Percentiles rank a stretch among this genome's conserved stretches.
Evolutionary conservation across 2,113 vertebrate genomes (phyloP).

Genomic region (Ursus arctos): DNA sequence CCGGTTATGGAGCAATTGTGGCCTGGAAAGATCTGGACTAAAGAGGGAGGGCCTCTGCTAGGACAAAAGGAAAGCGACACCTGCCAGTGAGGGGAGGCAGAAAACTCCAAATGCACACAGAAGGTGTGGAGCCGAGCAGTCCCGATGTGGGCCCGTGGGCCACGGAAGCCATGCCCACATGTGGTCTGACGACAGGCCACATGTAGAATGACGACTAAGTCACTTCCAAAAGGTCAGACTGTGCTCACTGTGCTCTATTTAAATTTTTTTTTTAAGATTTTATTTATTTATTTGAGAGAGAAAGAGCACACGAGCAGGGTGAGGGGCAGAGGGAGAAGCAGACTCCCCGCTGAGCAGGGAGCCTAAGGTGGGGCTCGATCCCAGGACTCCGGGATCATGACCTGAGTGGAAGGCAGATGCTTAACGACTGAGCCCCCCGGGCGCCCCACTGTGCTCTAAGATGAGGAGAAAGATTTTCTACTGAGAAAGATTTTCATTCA

Average conservation of each 20-base stretch:
- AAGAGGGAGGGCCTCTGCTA: neutral
- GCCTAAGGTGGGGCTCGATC: too few species aligned
- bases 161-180: neutral
- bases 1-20: neutral
- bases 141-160: neutral
- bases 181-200: too few species aligned
- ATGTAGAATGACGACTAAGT: neutral
- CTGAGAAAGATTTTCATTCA: neutral
- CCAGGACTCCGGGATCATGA: too few species aligned
- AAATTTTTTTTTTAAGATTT: too few species aligned
- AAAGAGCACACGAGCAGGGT: too few species aligned
- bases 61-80: neutral
- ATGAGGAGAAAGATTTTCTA: neutral
- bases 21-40: neutral
- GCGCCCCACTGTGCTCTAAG: neutral
- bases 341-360: too few species aligned
- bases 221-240: neutral
- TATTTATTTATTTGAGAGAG: too few species aligned
- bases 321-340: too few species aligned
- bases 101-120: neutral
- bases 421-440: too few species aligned
- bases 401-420: too few species aligned
- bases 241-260: neutral
- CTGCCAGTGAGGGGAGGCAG: neutral
- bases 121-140: neutral